Evolutionary conservation across 2,113 vertebrate genomes (phyloP), one percentile per base, ranked within the genome.

Genomic region (Myocastor coypus): DNA sequence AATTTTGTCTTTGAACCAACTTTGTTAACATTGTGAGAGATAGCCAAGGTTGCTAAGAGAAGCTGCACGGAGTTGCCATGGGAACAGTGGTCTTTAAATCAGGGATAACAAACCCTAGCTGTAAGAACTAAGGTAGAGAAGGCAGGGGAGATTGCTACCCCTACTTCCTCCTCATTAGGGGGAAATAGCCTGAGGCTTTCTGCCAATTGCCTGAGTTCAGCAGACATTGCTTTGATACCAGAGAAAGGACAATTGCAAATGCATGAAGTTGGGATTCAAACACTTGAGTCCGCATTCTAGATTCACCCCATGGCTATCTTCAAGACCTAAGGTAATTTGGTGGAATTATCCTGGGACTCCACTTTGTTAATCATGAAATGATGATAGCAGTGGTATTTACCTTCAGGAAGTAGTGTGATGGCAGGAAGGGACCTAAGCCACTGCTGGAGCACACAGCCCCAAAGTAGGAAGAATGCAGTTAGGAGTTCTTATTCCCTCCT

Each of bases 41-140:
- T 42, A 86, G 85, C 52, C n/a, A 57, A 63, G 71, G 88, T 96
- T 97, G 94, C 94, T 96, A 94, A 97, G 92, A 90, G 77, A 96
- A 78, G 93, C 82, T 80, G 32, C 95, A 2, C 7, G 46, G 20
- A 63, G 91, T 97, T 97, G 69, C 92, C 88, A 96, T 97, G 84
- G 96, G 75, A 97, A 97, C 93, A 24, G 71, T 94, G 92, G 94
- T 95, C 95, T 97, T 96, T 30, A 94, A 97, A 85, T 78, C 92
- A 87, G 64, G 64, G 87, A 75, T 85, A 96, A 82, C 46, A 59
- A 71, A 59, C 73, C 91, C 68, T 81, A 14, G 89, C 80, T 77
- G 10, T 64, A 64, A 86, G 64, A 81, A 32, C n/a, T n/a, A 26
- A 78, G 64, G 50, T 83, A 92, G 34, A 55, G 12, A 75, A 92